phyloP scores from a whole-genome alignment of 2,797 vertebrate species.

The Catostomus latipinnis region DNA sequence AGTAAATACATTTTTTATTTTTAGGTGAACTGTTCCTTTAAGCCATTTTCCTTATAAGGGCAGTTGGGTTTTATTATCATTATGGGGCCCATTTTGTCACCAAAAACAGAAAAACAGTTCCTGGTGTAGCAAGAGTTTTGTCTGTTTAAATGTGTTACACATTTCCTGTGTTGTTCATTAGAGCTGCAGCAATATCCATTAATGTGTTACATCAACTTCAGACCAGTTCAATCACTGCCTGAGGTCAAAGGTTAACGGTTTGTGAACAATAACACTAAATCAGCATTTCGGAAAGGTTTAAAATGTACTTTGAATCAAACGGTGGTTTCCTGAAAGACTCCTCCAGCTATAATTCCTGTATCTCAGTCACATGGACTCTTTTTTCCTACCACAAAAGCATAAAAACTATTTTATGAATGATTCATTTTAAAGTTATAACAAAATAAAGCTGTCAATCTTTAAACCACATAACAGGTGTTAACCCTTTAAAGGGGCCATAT shows the following conservation, averaged over 20 bases:
- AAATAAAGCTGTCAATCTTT: not conserved
- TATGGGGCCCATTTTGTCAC: too few species aligned
- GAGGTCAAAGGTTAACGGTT: conserved; percentile 21
- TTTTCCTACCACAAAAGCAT: not conserved
- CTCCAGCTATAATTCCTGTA: not conserved
- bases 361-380: not conserved
- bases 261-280: not conserved
- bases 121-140: not conserved
- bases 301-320: not conserved
- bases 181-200: not conserved
- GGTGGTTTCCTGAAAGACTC: not conserved
- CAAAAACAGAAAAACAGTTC: too few species aligned
- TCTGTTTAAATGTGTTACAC: conserved; percentile 1
- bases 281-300: not conserved
- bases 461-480: not conserved
- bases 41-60: too few species aligned
- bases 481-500: not conserved
- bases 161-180: not conserved
- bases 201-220: conserved; percentile 12
- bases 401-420: not conserved
- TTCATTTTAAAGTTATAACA: conserved; percentile 1
- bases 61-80: too few species aligned
- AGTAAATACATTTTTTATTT: too few species aligned
- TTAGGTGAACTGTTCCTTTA: too few species aligned
- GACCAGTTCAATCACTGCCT: not conserved